Base-by-base conservation (phyloP, 1,140 invertebrate species). In the Eciton burchellii region DNA sequence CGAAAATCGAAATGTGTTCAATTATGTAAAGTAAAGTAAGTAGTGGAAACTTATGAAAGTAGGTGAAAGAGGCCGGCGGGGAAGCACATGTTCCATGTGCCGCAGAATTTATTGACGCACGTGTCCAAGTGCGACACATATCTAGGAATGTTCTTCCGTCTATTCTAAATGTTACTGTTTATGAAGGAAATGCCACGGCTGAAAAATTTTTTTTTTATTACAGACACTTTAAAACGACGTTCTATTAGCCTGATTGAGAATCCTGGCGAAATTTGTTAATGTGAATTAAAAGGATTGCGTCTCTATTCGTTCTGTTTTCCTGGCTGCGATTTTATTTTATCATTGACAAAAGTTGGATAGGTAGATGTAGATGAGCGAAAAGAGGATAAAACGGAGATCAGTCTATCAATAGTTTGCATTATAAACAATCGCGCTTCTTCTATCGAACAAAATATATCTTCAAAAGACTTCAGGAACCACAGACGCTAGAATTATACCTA, bases 361-460 rank as follows among this genome's bases (percentile, higher is more conserved):
- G 14, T 57, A 43, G 24, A 56, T n/a, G n/a, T 5, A 6, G 49
- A 68, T 26, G 43, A 45, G 16, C 6, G 16, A 79, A 68, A 57
- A 70, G 26, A 63, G 43, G 56, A 14, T 79, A 79, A 49, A 63
- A 35, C 74, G 54, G 43, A 70, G 47, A 21, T 79, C 63, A 24
- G 45, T 4, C 24, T 14, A 9, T 9, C 19, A 26, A 65, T 63
- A 26, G 24, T 52, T 65, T 49, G 21, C 43, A n/a, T 76, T 76
- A 49, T 24, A 26, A 43, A 41, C 16, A 43, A 1, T 63, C 6
- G 59, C 8, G n/a, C 12, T 12, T 49, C 26, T 73, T 14, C 16
- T 35, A 41, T 0, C 43, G 5, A 35, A 35, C n/a, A 29, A 19
- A 4, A 73, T 21, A 72, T 72, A 72, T 57, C 57, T 72, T 29